Conservation (phyloP, 2,113 vertebrate species). For the Sciurus niger region DNA sequence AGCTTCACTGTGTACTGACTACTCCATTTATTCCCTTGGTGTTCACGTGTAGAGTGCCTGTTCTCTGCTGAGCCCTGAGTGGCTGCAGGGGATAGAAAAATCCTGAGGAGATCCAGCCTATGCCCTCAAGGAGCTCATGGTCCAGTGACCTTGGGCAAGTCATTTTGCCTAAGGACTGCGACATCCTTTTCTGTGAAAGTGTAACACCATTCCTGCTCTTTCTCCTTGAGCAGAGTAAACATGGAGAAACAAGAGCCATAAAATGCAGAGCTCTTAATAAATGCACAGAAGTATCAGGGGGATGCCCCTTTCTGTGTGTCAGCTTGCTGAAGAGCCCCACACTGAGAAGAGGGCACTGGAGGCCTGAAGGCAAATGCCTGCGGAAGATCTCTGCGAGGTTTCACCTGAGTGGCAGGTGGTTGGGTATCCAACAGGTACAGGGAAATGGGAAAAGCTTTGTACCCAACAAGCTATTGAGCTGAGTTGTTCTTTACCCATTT, state of each 20-base stretch:
- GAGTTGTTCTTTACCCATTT: no score
- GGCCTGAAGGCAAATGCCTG: neutral
- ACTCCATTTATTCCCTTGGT: neutral
- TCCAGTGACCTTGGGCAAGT: neutral
- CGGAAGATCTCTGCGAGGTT: neutral
- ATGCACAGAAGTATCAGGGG: neutral
- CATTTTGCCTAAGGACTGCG: neutral
- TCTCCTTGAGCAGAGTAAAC: neutral
- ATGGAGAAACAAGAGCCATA: neutral
- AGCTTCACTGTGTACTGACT: neutral
- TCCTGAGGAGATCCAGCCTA: neutral
- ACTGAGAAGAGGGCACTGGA: neutral
- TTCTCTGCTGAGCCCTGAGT: neutral
- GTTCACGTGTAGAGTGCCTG: neutral
- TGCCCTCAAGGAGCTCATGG: neutral
- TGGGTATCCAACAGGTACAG: neutral
- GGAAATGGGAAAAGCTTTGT: neutral
- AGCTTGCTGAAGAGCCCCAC: no score
- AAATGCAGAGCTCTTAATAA: neutral
- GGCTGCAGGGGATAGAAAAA: neutral
- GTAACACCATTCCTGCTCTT: neutral
- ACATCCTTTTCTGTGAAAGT: neutral
- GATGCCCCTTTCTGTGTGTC: fast-evolving
- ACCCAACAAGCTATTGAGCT: neutral
- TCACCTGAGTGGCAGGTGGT: neutral